Base-by-base conservation (phyloP, 2,113 vertebrate species). In the Galemys pyrenaicus region DNA sequence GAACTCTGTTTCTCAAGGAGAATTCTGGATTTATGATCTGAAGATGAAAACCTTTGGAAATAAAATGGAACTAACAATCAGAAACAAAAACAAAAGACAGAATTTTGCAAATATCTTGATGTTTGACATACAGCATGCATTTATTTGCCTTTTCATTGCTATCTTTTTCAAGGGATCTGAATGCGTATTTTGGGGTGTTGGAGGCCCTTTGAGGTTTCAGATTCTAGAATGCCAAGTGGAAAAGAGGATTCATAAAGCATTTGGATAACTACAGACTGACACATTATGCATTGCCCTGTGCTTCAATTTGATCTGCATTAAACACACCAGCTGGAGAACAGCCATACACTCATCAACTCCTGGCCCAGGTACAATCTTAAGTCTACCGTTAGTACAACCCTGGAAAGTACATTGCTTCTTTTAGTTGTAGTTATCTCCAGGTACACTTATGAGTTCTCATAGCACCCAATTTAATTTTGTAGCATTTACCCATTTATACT, bases 1-100 rank as follows among this genome's bases (percentile, higher is more conserved):
- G 41, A 30, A 73, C 20, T 89, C 75, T 87, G 71, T 17, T 85
- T 82, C 83, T 93, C 30, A 65, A 39, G 49, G 60, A 92, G 49
- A 96, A 87, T 32, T 90, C 56, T 81, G 35, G 19, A 58, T 87
- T 88, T 91, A 74, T 77, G 88, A 93, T 9, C 6, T 70, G 35
- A 6, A 92, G 30, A 68, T 92, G 26, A 35, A 92, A 96, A 78
- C 12, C 65, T 95, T 80, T 95, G 64, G 78, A 95, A 89, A 80
- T 75, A 65, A 91, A 39, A 39, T 60, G 28, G 37, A 94, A 37
- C 26, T 37, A 87, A 51, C 19, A 8, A n/a, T n/a, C n/a, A 37
- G 37, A n/a, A 85, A 24, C 65, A 75, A 62, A 39, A 77, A 3
- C 60, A 60, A 1, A 60, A 83, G 62, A 37, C 32, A 44, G 35